A percentile compares a stretch with the other conserved stretches of the same genome.
Evolutionary conservation across 2,888 invertebrate species (phyloP).

Genomic region (Catonia carolina): DNA sequence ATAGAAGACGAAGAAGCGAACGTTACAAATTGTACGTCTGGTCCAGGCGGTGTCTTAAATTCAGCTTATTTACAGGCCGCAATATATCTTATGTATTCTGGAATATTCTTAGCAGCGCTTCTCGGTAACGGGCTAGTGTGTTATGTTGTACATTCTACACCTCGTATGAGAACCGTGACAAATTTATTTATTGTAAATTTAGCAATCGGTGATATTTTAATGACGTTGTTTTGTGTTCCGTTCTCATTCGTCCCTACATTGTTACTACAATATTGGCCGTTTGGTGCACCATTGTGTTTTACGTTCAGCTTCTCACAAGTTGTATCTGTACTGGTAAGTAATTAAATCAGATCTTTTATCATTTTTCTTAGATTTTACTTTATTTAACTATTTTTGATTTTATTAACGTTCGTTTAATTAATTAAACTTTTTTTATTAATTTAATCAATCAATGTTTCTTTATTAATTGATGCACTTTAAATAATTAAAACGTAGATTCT

Average conservation of each 20-base stretch:
- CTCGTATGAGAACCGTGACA: slow-evolving; percentile 85
- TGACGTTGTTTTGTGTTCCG: slow-evolving; percentile 86
- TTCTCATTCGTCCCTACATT: slow-evolving; percentile 78
- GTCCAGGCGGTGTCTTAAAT: too few relatives aligned
- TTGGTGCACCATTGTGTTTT: slow-evolving; percentile 73
- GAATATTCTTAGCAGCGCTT: slow-evolving; percentile 63
- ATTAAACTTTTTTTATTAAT: too few relatives aligned
- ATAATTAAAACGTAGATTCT: too few relatives aligned
- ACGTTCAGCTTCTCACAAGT: slow-evolving; percentile 54
- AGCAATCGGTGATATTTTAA: slow-evolving; percentile 82
- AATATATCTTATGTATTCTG: slow-evolving; percentile 63
- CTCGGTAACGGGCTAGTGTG: slow-evolving; percentile 74
- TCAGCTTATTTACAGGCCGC: not conserved
- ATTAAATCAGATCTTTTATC: too few relatives aligned
- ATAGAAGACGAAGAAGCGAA: too few relatives aligned
- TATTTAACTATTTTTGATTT: too few relatives aligned
- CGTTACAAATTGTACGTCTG: too few relatives aligned
- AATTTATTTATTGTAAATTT: slow-evolving; percentile 87
- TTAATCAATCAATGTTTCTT: too few relatives aligned
- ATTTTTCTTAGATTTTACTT: too few relatives aligned
- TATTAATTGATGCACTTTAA: too few relatives aligned
- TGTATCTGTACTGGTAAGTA: slow-evolving; percentile 56
- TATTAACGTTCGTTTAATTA: too few relatives aligned
- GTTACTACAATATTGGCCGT: slow-evolving; percentile 81
- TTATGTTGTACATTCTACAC: slow-evolving; percentile 74